Conservation (phyloP, 2,888 invertebrate genomes). For the Listrodromus nycthemerus region DNA sequence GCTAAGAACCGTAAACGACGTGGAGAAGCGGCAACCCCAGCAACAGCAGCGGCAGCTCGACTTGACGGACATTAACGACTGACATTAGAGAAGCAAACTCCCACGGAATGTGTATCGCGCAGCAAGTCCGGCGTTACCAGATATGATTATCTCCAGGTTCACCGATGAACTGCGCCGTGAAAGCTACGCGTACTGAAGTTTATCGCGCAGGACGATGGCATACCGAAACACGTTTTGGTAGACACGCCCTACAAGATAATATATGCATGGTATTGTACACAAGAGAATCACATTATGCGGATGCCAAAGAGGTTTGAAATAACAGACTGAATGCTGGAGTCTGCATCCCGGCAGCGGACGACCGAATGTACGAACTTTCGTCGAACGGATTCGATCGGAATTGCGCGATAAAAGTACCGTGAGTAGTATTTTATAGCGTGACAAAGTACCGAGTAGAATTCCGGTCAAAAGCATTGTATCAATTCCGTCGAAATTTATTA, state of each 20-base stretch:
- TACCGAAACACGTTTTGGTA: not conserved
- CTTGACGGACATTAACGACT: slow-evolving; percentile 37
- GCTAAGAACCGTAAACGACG: slow-evolving; percentile 15
- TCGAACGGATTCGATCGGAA: no score
- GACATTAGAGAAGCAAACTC: slow-evolving; percentile 25
- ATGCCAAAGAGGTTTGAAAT: slow-evolving; percentile 7
- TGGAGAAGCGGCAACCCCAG: slow-evolving; percentile 31
- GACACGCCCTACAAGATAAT: slow-evolving; percentile 2
- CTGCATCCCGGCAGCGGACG: no score
- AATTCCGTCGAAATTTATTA: not conserved
- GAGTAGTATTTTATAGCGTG: no score
- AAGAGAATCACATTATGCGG: not conserved
- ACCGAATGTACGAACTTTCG: no score
- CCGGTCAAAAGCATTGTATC: slow-evolving; percentile 10
- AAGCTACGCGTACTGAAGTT: slow-evolving; percentile 21
- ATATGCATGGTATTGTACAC: slow-evolving; percentile 10
- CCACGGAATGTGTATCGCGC: slow-evolving; percentile 21
- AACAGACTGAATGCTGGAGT: not conserved
- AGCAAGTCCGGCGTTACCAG: slow-evolving; percentile 5
- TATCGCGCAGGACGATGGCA: slow-evolving; percentile 7
- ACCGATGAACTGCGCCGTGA: slow-evolving; percentile 16
- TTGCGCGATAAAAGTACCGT: no score
- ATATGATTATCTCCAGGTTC: slow-evolving; percentile 39
- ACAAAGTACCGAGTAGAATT: slow-evolving; percentile 16
- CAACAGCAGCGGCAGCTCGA: slow-evolving; percentile 12